Evolutionary conservation across 2,797 vertebrate species (phyloP), one percentile per base, ranked within the genome.

Genomic region (Amniataba percoides): DNA sequence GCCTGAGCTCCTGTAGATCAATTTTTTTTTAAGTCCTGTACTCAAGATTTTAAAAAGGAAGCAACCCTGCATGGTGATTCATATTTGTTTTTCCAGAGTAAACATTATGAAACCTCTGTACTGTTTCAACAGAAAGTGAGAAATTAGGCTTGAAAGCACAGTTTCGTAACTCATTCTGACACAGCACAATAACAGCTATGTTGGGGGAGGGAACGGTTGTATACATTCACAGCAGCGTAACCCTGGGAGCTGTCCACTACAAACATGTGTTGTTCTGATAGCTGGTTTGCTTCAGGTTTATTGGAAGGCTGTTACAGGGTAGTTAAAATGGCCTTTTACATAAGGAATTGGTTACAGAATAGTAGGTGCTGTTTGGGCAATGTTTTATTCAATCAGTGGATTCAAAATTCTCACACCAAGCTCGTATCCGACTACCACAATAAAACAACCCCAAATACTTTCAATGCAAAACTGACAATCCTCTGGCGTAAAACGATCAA

Each of bases 391-490:
- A 0, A 13, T 27, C 58, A 52, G 42, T 15, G 40, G 43, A 48
- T 23, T 55, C 19, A 6, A 46, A 63, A 68, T 65, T 40, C 19
- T 55, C 21, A 66, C 31, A 65, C 13, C 25, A 31, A 68, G 27
- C 55, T 64, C 60, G 14, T 39, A 25, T 62, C 36, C 21, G 2
- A 57, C 36, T 34, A 34, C 14, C 57, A 53, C 36, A 71, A 5
- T 58, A 63, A 69, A 71, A 51, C 49, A 46, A 8, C 48, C 55
- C 74, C 77, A 58, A 25, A 74, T 67, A 40, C 46, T 74, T 64
- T 72, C 34, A 65, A 68, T 57, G n/a, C 27, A 39, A 69, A 77
- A 74, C 52, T 39, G 61, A 81, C 73, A 80, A 69, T 84, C 76
- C 48, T 21, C 67, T 25, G 58, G 63, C 51, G 63, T 66, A 19